Conservation (phyloP, 2,888 invertebrate species). For the Platynereis dumerilii region DNA sequence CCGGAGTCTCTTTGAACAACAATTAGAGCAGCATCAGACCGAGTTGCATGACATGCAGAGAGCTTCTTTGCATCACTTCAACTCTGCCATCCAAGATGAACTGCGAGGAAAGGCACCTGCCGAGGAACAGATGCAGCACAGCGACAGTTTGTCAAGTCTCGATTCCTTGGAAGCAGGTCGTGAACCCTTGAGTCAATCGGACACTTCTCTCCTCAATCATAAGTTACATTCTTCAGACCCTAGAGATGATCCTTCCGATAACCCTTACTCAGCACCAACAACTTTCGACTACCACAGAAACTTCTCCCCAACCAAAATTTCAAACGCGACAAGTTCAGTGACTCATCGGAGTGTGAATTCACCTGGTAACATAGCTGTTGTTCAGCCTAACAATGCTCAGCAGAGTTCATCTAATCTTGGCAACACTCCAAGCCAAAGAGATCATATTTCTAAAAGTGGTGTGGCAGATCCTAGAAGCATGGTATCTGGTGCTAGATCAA, state of each 20-base stretch:
- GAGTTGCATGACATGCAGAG: constrained; percentile 50
- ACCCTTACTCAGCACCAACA: constrained; percentile 4
- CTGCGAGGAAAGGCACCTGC: constrained; percentile 43
- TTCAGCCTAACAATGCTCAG: constrained; percentile 6
- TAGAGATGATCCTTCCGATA: neutral
- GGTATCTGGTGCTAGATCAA: too few relatives aligned
- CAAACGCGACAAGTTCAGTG: neutral
- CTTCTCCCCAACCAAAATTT: neutral
- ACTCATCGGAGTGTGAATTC: too few relatives aligned
- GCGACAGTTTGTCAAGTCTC: constrained; percentile 48
- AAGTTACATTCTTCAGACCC: too few relatives aligned
- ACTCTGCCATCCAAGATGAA: constrained; percentile 50
- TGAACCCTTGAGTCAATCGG: too few relatives aligned
- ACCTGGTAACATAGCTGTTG: constrained; percentile 5
- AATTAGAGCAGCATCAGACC: constrained; percentile 52
- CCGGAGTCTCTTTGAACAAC: constrained; percentile 52
- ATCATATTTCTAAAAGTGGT: too few relatives aligned
- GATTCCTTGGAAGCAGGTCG: constrained; percentile 48
- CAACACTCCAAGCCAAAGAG: too few relatives aligned
- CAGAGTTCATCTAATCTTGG: neutral
- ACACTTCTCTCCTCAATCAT: too few relatives aligned
- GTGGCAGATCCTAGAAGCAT: too few relatives aligned
- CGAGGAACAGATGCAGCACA: constrained; percentile 26
- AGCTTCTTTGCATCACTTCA: constrained; percentile 50
- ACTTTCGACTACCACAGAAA: neutral